A percentile compares a stretch with the other conserved stretches of the same genome.
Conservation (phyloP, 2,888 invertebrate species). For the Tinea pellionella region DNA sequence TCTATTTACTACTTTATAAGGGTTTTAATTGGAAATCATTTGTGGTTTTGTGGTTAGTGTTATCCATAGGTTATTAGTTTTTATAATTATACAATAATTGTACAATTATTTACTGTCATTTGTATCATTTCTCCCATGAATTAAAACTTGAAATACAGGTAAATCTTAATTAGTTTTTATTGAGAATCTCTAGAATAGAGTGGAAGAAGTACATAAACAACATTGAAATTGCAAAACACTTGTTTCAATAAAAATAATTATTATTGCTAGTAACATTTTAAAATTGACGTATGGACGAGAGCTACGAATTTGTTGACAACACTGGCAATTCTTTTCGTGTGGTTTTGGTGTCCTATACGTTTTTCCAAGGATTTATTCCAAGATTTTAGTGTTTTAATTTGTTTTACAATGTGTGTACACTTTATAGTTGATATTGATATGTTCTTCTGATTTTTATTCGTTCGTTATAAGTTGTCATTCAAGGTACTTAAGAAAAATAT, state of each 20-base stretch:
- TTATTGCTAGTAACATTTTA: background rate
- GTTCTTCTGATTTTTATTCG: background rate
- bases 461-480: background rate
- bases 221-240: background rate
- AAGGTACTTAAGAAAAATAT: background rate
- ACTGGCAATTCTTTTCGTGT: background rate
- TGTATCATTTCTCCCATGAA: too few relatives aligned
- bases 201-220: too few relatives aligned
- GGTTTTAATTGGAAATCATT: too few relatives aligned
- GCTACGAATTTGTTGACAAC: conserved; percentile 1
- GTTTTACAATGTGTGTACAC: background rate
- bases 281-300: background rate
- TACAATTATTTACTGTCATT: too few relatives aligned
- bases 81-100: too few relatives aligned
- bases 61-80: too few relatives aligned
- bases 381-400: background rate
- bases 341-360: background rate
- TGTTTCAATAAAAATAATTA: background rate
- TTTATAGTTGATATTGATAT: background rate
- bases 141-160: too few relatives aligned
- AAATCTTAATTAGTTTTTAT: too few relatives aligned
- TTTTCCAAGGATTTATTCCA: background rate
- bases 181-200: too few relatives aligned
- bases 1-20: background rate
- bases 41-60: too few relatives aligned